Percentiles rank a stretch among this genome's conserved stretches.
Evolutionary conservation across 2,113 vertebrate species (phyloP).

Genomic region (Noctilio leporinus): DNA sequence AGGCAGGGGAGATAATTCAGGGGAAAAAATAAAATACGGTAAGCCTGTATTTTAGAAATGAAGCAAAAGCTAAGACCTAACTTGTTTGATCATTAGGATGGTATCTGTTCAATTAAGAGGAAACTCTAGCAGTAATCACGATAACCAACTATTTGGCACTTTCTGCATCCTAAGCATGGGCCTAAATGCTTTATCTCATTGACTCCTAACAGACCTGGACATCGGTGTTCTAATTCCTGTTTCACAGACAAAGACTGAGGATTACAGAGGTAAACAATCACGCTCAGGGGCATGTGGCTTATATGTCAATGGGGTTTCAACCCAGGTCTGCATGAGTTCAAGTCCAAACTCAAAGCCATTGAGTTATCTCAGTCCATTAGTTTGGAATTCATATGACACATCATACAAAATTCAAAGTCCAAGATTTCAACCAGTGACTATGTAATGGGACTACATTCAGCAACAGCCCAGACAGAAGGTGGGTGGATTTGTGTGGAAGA

Average conservation of each 20-base stretch:
- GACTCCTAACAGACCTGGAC: background rate
- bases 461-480: conserved; percentile 4
- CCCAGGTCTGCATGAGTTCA: background rate
- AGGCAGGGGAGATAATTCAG: background rate
- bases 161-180: background rate
- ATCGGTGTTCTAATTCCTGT: background rate
- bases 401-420: background rate
- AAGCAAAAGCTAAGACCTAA: background rate
- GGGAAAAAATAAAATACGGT: background rate
- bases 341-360: background rate
- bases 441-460: background rate
- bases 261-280: background rate
- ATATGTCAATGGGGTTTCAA: background rate
- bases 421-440: background rate
- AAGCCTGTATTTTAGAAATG: background rate
- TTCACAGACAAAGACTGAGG: background rate
- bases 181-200: background rate
- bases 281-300: background rate
- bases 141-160: background rate
- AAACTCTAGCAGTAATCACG: background rate
- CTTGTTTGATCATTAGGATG: background rate
- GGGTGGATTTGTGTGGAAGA: background rate
- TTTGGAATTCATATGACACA: background rate
- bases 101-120: background rate
- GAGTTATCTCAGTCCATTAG: background rate